phyloP scores from a whole-genome alignment of 2,888 invertebrate species.

The Orthonevra nobilis region DNA sequence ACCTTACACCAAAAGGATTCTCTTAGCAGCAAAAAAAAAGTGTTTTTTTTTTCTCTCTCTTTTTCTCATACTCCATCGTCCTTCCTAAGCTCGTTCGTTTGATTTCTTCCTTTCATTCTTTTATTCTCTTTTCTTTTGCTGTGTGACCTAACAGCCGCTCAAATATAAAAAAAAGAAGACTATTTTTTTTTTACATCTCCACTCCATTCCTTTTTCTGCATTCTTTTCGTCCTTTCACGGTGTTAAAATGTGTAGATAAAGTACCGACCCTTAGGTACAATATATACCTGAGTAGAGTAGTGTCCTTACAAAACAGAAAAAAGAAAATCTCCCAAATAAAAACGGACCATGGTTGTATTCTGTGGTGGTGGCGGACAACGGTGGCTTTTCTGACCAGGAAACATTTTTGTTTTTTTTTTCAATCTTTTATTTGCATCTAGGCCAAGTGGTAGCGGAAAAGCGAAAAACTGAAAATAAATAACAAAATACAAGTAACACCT shows the following conservation, averaged over 20 bases:
- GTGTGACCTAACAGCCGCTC: constrained; percentile 65
- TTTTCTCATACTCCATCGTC: constrained; percentile 15
- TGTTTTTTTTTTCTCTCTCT: constrained; percentile 1
- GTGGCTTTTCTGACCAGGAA: constrained; percentile 49
- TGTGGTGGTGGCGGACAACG: constrained; percentile 37
- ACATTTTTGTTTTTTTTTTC: constrained; percentile 10
- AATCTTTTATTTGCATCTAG: constrained; percentile 46
- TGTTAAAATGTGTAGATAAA: constrained; percentile 65
- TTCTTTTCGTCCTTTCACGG: constrained; percentile 44
- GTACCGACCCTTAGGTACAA: constrained; percentile 44
- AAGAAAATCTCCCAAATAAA: constrained; percentile 22
- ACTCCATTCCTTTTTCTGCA: neutral
- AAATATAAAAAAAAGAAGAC: constrained; percentile 57
- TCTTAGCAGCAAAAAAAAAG: too few relatives aligned
- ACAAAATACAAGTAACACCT: constrained; percentile 53
- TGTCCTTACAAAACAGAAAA: too few relatives aligned
- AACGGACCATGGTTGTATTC: constrained; percentile 28
- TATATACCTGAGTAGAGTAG: constrained; percentile 38
- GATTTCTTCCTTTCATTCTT: constrained; percentile 26
- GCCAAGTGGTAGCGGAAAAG: constrained; percentile 1
- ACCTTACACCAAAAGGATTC: constrained; percentile 67
- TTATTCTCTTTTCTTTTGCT: constrained; percentile 28
- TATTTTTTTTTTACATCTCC: constrained; percentile 22
- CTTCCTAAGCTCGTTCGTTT: constrained; percentile 46
- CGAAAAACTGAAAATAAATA: too few relatives aligned